phyloP scores from a whole-genome alignment of 2,797 vertebrate genomes.

The Microhierax caerulescens region DNA sequence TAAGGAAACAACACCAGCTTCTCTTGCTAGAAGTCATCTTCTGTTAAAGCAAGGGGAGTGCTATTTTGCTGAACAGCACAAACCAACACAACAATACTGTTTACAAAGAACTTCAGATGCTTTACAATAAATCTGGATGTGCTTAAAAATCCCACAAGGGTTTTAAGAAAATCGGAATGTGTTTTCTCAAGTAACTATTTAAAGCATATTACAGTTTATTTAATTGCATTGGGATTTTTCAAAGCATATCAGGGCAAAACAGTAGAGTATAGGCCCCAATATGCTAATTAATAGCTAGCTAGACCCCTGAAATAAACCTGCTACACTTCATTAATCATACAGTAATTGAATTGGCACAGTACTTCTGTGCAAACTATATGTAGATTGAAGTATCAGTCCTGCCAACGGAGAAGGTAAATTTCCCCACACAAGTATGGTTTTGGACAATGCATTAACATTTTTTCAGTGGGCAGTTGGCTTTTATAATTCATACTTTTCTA shows the following conservation, averaged over 20 bases:
- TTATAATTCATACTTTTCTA: not conserved
- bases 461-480: conserved; percentile 3
- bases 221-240: conserved; percentile 80
- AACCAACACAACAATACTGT: conserved; percentile 12
- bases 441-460: conserved; percentile 15
- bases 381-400: conserved; percentile 73
- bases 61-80: conserved; percentile 36
- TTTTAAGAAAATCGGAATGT: conserved; percentile 71
- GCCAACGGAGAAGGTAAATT: conserved; percentile 52
- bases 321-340: conserved; percentile 83
- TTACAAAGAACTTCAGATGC: conserved; percentile 64
- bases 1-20: not conserved
- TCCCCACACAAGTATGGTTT: not conserved
- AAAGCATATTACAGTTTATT: conserved; percentile 80
- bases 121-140: conserved; percentile 75
- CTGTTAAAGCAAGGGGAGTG: not conserved
- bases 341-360: conserved; percentile 83
- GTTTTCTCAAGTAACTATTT: conserved; percentile 81
- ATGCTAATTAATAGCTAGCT: conserved; percentile 82
- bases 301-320: conserved; percentile 82
- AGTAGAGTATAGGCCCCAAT: conserved; percentile 78
- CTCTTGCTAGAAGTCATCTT: not conserved
- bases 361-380: conserved; percentile 76
- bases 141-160: conserved; percentile 73
- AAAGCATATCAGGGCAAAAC: conserved; percentile 80